These are phyloP conservation scores for Rhyacichthys aspro DNA, from an alignment of 2,797 vertebrate species.

Conservation along the genomic window DNA sequence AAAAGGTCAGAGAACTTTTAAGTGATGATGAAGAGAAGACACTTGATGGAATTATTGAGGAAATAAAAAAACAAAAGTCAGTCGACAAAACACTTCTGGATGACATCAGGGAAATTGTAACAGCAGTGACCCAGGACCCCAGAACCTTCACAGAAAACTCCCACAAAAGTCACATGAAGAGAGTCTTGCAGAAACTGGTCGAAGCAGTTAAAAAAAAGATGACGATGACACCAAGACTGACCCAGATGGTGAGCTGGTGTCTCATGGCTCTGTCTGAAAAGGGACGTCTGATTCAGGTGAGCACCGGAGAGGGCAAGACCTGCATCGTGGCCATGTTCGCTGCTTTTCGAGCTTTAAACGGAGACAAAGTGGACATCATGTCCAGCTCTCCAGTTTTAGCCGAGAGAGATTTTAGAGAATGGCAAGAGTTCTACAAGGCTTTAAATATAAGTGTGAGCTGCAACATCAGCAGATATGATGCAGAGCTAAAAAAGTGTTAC, in stretches of 20 bases:
- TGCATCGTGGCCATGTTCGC: slow-evolving; percentile 77
- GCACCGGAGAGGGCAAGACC: slow-evolving; percentile 73
- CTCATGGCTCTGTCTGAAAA: slow-evolving; percentile 62
- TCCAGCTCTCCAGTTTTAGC: slow-evolving; percentile 66
- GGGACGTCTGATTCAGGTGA: slow-evolving; percentile 61
- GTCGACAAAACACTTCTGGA: slow-evolving; percentile 31
- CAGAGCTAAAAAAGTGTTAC: slow-evolving; percentile 34
- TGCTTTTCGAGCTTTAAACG: slow-evolving; percentile 40
- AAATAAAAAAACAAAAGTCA: slow-evolving; percentile 46
- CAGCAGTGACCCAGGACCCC: not conserved
- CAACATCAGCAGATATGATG: slow-evolving; percentile 39
- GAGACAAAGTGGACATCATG: slow-evolving; percentile 63
- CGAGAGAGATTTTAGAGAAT: slow-evolving; percentile 30
- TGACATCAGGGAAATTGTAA: slow-evolving; percentile 34
- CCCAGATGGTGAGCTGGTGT: slow-evolving; percentile 75
- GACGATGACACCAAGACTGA: slow-evolving; percentile 44
- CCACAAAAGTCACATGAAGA: not conserved
- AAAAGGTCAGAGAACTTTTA: not conserved
- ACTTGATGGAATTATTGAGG: slow-evolving; percentile 52
- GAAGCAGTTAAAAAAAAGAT: slow-evolving; percentile 1
- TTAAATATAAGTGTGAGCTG: slow-evolving; percentile 31
- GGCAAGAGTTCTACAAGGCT: rapidly evolving
- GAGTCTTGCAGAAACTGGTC: slow-evolving; percentile 7
- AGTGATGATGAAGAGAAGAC: slow-evolving; percentile 12
- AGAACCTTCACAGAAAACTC: rapidly evolving